Base-by-base conservation (phyloP, 2,797 vertebrate species). In the Holocentrus rufus region DNA sequence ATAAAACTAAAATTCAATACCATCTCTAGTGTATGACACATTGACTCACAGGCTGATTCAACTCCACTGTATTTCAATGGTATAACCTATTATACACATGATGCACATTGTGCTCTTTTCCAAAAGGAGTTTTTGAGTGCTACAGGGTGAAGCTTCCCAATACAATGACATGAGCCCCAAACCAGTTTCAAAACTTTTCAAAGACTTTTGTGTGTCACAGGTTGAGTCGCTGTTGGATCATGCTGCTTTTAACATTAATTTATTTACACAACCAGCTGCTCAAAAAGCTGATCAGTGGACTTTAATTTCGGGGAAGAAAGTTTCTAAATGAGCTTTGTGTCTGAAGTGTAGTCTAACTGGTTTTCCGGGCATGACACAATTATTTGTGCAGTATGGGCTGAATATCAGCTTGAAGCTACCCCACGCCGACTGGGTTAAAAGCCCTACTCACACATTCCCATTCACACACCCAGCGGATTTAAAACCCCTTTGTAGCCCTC, bases 401-500 rank as follows among this genome's bases (percentile, higher is more conserved):
- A 65, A 73, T 77, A 79, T 80, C 69, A 76, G 72, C 85, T 88
- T 83, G 70, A 88, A 84, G 85, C 44, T 72, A 71, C 68, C 85
- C 70, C 58, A 3, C 84, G 83, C 71, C 66, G 78, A 87, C 74
- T 76, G 82, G 73, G 88, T 87, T 88, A 90, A 90, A 90, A 86
- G 85, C 80, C 83, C 60, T 81, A 72, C 79, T 74, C 84, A 75
- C 82, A 81, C 82, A 77, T 75, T 80, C 79, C 77, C 82, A 83
- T 81, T 89, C 78, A 88, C 8, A 60, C 83, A 15, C 34, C 14
- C 82, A 77, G 82, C 78, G 57, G 69, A 92, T 94, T 94, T 94
- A 94, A 92, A 92, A 87, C 92, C 91, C 92, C 89, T 85, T 87
- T 85, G 88, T 85, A n/a, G 86, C 63, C 72, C 64, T 84, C 79